phyloP scores from a whole-genome alignment of 2,888 invertebrate genomes.

The Dicroscelio sp. region DNA sequence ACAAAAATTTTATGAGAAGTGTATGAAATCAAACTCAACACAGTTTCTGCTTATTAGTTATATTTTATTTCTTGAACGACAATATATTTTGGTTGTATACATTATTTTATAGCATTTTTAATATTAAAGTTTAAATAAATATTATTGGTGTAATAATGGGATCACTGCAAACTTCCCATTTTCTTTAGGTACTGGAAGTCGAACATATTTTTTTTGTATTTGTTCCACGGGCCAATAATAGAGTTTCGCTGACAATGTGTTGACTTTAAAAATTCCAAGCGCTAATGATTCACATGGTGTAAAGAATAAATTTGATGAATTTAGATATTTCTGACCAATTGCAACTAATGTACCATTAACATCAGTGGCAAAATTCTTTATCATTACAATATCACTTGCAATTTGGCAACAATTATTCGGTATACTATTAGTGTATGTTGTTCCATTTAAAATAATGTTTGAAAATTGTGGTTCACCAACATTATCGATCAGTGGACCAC shows the following conservation, averaged over 20 bases:
- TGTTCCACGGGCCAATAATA: background rate
- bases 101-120: no score
- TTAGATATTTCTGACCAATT: constrained; percentile 33
- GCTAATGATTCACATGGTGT: background rate
- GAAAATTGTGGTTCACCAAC: constrained; percentile 30
- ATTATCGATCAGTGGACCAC: constrained; percentile 26
- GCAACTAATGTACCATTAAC: background rate
- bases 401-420: constrained; percentile 57
- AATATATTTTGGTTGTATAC: no score
- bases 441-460: background rate
- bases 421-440: background rate
- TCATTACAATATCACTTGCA: constrained; percentile 10
- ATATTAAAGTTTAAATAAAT: no score
- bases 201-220: constrained; percentile 36
- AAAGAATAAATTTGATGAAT: background rate
- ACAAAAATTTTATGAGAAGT: no score
- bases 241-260: constrained; percentile 21
- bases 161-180: constrained; percentile 20
- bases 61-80: no score
- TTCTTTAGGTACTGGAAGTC: constrained; percentile 18
- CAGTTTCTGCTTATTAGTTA: no score
- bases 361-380: constrained; percentile 46
- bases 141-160: constrained; percentile 13
- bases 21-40: no score
- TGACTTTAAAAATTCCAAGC: constrained; percentile 37